phyloP scores from a whole-genome alignment of 2,888 invertebrate species.

The Agrotis exclamationis region DNA sequence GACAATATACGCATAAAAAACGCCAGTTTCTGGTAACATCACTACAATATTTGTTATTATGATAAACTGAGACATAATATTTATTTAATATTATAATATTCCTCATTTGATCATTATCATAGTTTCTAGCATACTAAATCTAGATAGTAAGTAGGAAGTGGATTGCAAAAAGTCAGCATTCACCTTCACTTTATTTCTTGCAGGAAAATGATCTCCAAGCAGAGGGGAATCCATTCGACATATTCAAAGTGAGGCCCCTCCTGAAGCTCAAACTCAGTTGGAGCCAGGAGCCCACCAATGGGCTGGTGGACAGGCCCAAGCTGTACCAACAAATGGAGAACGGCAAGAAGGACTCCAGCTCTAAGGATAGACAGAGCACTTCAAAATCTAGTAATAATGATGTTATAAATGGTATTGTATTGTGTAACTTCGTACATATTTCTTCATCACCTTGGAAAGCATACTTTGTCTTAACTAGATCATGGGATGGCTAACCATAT shows the following conservation, averaged over 20 bases:
- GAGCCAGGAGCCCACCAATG: constrained; percentile 94
- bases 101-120: neutral
- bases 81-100: neutral
- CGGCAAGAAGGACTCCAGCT: constrained; percentile 81
- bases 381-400: constrained; percentile 79
- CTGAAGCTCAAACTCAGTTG: constrained; percentile 96
- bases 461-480: neutral
- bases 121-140: too few relatives aligned
- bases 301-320: constrained; percentile 93
- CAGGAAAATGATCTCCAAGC: constrained; percentile 85
- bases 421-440: constrained; percentile 29
- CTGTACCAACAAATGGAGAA: constrained; percentile 88
- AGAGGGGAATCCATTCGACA: constrained; percentile 93
- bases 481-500: neutral
- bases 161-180: neutral
- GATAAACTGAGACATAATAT: neutral
- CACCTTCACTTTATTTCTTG: constrained; percentile 46
- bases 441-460: constrained; percentile 6
- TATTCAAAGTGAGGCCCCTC: constrained; percentile 95
- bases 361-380: constrained; percentile 79
- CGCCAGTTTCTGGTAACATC: neutral
- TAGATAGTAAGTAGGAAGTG: neutral
- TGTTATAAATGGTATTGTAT: constrained; percentile 80
- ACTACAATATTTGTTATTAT: neutral
- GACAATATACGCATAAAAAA: too few relatives aligned